A percentile compares a stretch with the other conserved stretches of the same genome.
phyloP scores from a whole-genome alignment of 1,140 invertebrate genomes.

The Augochlora pura region DNA sequence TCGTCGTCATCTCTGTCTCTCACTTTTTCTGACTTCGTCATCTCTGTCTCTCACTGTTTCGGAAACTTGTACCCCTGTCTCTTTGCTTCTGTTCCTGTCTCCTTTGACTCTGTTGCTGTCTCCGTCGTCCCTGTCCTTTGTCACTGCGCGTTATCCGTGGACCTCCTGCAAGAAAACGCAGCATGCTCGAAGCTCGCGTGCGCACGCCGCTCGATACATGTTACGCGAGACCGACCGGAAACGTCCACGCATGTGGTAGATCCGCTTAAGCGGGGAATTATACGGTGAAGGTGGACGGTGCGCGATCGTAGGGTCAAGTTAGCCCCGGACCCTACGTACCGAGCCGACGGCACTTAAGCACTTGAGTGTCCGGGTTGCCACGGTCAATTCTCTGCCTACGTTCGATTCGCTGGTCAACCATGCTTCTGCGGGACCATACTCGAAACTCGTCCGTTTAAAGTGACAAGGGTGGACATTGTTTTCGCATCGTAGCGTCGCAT shows the following conservation, averaged over 20 bases:
- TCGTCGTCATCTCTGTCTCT: too few species aligned
- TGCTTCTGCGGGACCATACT: too few species aligned
- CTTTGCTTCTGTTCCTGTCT: too few species aligned
- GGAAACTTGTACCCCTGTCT: too few species aligned
- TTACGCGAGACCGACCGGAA: slow-evolving; percentile 34
- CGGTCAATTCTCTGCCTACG: slow-evolving; percentile 17
- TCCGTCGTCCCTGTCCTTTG: too few species aligned
- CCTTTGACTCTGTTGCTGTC: too few species aligned
- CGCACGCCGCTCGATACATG: slow-evolving; percentile 3
- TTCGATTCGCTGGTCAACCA: neutral
- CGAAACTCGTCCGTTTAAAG: too few species aligned
- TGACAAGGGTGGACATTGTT: too few species aligned
- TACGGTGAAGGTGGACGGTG: slow-evolving; percentile 25
- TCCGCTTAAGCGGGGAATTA: slow-evolving; percentile 39
- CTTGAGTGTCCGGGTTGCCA: neutral
- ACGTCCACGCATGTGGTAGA: slow-evolving; percentile 11
- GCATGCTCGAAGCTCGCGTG: slow-evolving; percentile 2
- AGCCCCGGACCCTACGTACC: neutral
- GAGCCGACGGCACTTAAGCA: slow-evolving; percentile 1
- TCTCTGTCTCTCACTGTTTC: too few species aligned
- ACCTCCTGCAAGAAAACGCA: neutral
- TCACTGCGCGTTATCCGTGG: neutral
- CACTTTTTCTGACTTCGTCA: too few species aligned
- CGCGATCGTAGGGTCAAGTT: slow-evolving; percentile 27
- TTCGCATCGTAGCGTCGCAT: too few species aligned